Base-by-base conservation (phyloP, 1,140 invertebrate species). In the Macrosteles quadrilineatus region DNA sequence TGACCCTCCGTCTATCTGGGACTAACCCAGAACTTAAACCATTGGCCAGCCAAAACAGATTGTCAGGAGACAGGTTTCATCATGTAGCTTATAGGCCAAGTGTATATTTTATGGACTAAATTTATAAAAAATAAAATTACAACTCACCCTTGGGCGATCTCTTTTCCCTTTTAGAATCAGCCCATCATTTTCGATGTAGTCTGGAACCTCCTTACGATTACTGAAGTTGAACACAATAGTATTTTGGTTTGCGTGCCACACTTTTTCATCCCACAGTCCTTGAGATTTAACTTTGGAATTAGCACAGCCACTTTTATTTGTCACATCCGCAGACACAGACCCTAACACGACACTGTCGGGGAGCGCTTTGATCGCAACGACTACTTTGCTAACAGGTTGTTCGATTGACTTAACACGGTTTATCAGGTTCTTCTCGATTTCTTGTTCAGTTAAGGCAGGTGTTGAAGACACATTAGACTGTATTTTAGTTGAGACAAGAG, bases 181-280 rank as follows among this genome's bases (percentile, higher is more conserved):
- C 68, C 91, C 92, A 83, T 95, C 92, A 81, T 94, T 94, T 80
- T 93, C 91, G 78, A 95, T 93, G 81, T 95, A 94, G 85, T 94
- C 91, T 57, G 93, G 93, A 73, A 94, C 91, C 74, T 91, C 89
- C 78, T 91, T 91, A 74, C 90, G 86, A 78, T 87, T 85, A 73
- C 88, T 91, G 81, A 95, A 96, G 81, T 95, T 93, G 80, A 95
- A 95, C 57, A 95, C 91, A 81, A 94, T 90, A 11, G 90, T 89
- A 73, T 87, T 92, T 79, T 80, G 75, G 68, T 83, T 81, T 59
- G 85, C 81, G 75, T 85, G 81, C 81, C 85, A 82, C 25, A 82
- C 75, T 78, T 84, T 84, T 63, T 83, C 79, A 66, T 83, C 79
- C 84, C 85, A 83, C 9, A 85, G 77, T 25, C 83, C 79, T 63